Percentiles rank a stretch among this genome's conserved stretches.
phyloP scores from a whole-genome alignment of 2,797 vertebrate species.

The Pseudopleuronectes americanus region DNA sequence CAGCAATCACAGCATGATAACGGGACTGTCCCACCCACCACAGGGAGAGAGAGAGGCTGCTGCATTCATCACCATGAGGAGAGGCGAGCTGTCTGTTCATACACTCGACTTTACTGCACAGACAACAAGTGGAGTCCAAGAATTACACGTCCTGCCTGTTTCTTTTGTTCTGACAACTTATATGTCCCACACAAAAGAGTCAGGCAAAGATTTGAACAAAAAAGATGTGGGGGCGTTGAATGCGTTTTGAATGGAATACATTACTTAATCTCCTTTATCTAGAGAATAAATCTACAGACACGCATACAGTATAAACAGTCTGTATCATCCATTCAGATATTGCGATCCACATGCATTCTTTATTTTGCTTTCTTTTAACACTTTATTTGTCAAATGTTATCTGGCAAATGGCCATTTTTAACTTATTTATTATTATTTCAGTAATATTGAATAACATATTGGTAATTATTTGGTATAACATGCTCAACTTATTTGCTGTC shows the following conservation, averaged over 20 bases:
- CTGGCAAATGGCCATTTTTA: too few species aligned
- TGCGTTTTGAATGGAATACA: neutral
- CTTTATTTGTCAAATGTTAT: too few species aligned
- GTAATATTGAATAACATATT: too few species aligned
- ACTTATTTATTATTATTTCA: too few species aligned
- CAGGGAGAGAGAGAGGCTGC: conserved; percentile 23
- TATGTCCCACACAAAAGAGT: neutral
- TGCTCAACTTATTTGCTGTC: too few species aligned
- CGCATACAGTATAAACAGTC: too few species aligned
- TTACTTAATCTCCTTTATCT: too few species aligned
- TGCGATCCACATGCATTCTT: too few species aligned
- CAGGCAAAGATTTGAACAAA: neutral
- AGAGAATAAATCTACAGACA: too few species aligned
- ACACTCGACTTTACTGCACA: conserved; percentile 9
- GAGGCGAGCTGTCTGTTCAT: conserved; percentile 10
- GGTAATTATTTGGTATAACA: too few species aligned
- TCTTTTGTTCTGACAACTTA: conserved; percentile 11
- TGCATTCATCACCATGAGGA: conserved; percentile 48
- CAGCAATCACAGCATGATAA: conserved; percentile 31
- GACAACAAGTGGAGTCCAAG: conserved; percentile 1
- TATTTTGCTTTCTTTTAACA: too few species aligned
- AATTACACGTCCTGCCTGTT: conserved; percentile 4
- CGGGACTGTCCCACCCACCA: conserved; percentile 42
- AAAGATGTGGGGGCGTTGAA: neutral
- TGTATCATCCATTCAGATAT: too few species aligned